Evolutionary conservation across 2,113 vertebrate genomes (phyloP).

Genomic region (Dromas ardeola): DNA sequence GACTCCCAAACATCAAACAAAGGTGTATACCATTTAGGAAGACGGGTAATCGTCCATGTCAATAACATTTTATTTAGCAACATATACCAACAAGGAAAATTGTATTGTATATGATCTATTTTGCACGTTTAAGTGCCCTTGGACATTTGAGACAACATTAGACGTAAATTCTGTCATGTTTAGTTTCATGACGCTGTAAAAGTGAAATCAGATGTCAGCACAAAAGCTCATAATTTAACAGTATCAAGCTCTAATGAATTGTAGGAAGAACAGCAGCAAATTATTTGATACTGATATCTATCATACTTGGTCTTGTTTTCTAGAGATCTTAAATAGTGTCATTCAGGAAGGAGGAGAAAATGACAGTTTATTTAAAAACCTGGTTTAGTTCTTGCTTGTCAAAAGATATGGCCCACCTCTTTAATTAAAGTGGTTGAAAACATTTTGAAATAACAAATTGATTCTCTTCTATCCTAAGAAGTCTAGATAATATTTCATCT

Average conservation of each 20-base stretch:
- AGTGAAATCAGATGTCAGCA: constrained; percentile 34
- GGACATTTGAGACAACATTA: neutral
- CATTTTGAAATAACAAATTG: neutral
- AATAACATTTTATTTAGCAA: constrained; percentile 13
- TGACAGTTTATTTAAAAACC: neutral
- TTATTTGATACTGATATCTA: constrained; percentile 22
- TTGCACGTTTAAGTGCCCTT: constrained; percentile 8
- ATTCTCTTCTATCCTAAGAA: neutral
- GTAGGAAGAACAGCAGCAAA: constrained; percentile 5
- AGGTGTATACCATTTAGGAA: neutral
- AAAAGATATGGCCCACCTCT: neutral
- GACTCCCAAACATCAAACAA: neutral
- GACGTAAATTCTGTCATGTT: constrained; percentile 29
- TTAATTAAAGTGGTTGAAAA: neutral
- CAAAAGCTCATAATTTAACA: neutral
- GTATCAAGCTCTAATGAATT: constrained; percentile 22
- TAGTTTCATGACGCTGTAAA: constrained; percentile 33
- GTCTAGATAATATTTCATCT: neutral
- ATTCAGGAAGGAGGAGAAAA: neutral
- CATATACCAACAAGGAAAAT: neutral
- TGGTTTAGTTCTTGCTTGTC: neutral
- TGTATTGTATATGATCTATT: neutral
- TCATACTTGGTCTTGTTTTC: neutral
- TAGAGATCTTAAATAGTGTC: neutral
- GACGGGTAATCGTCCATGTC: neutral